A percentile compares a stretch with the other conserved stretches of the same genome.
phyloP scores from a whole-genome alignment of 2,797 vertebrate species.

The Perodicticus potto region DNA sequence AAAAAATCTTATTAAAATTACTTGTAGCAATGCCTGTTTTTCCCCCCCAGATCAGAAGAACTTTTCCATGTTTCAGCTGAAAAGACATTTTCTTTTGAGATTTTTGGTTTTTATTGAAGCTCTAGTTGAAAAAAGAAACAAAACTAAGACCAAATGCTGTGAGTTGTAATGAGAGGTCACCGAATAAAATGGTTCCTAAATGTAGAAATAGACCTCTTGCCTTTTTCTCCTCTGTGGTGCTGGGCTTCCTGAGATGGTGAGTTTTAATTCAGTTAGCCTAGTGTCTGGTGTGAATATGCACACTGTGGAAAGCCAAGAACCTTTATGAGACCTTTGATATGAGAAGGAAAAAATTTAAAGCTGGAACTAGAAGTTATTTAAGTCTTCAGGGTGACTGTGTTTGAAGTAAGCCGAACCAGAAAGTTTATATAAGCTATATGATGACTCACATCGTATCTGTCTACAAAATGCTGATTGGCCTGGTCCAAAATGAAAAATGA shows the following conservation, averaged over 20 bases:
- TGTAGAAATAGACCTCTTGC: conserved; percentile 44
- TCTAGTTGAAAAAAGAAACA: not conserved
- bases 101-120: conserved; percentile 56
- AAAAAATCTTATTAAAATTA: conserved; percentile 78
- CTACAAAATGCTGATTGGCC: not conserved
- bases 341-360: not conserved
- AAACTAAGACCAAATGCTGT: not conserved
- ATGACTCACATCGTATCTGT: conserved; percentile 44
- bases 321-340: conserved; percentile 64
- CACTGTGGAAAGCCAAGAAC: conserved; percentile 67
- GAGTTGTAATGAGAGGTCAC: conserved; percentile 5
- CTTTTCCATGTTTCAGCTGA: conserved; percentile 70
- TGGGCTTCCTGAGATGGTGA: conserved; percentile 24
- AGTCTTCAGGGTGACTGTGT: conserved; percentile 38
- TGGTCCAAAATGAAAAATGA: not conserved
- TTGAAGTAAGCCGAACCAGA: conserved; percentile 61
- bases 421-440: not conserved
- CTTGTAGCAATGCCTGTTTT: conserved; percentile 63
- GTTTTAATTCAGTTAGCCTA: conserved; percentile 54
- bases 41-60: conserved; percentile 73
- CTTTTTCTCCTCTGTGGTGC: not conserved
- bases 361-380: conserved; percentile 27
- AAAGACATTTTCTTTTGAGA: conserved; percentile 70
- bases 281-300: conserved; percentile 65
- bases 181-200: not conserved